Evolutionary conservation across 2,888 invertebrate species (phyloP).

Genomic region (Megamerina dolium): DNA sequence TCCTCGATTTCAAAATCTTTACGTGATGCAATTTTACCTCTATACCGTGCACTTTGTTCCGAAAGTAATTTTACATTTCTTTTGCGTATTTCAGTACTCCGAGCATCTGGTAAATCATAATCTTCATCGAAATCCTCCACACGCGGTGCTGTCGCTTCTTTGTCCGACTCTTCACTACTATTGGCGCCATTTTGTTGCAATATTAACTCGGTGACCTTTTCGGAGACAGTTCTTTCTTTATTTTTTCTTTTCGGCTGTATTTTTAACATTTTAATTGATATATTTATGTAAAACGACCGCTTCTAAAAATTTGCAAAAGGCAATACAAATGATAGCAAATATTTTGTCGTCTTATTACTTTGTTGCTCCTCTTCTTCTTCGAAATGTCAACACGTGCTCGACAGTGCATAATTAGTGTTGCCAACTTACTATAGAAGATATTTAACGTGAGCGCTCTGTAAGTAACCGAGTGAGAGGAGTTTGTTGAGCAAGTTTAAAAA

Average conservation of each 20-base stretch:
- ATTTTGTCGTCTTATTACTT: no score
- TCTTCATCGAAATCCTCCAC: slow-evolving; percentile 47
- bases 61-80: slow-evolving; percentile 61
- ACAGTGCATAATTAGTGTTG: no score
- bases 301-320: background rate
- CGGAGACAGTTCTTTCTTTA: slow-evolving; percentile 49
- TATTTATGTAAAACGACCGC: no score
- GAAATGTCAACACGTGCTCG: no score
- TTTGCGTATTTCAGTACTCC: slow-evolving; percentile 62
- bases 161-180: slow-evolving; percentile 50
- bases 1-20: slow-evolving; percentile 43
- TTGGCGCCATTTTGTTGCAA: slow-evolving; percentile 59
- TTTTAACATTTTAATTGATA: background rate
- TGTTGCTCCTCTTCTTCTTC: no score
- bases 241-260: slow-evolving; percentile 22
- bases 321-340: background rate
- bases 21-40: slow-evolving; percentile 64
- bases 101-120: slow-evolving; percentile 42
- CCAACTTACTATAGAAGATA: no score
- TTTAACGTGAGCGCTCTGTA: no score
- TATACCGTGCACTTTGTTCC: slow-evolving; percentile 67
- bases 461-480: no score
- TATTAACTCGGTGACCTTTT: slow-evolving; percentile 61
- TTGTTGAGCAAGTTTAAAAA: no score
- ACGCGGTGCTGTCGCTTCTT: slow-evolving; percentile 55